These are phyloP conservation scores for Agrypnia vestita DNA, from an alignment of 1,140 invertebrate species.

Conservation along the genomic window DNA sequence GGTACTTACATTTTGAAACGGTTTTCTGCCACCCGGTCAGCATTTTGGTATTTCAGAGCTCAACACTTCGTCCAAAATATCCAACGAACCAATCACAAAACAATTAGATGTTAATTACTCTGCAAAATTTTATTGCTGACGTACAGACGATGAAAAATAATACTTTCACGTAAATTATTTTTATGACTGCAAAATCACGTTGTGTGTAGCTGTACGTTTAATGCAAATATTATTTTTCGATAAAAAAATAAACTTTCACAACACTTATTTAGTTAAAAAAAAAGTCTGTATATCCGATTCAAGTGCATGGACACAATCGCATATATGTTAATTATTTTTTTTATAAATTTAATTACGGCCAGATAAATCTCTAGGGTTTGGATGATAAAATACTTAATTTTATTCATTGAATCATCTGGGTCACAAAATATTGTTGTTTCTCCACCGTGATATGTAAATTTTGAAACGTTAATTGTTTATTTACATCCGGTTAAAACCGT, in stretches of 20 bases:
- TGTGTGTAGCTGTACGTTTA: not conserved
- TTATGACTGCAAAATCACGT: not conserved
- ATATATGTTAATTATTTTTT: too few relatives aligned
- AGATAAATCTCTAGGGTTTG: not conserved
- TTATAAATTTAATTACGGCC: not conserved
- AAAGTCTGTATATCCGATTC: too few relatives aligned
- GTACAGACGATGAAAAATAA: not conserved
- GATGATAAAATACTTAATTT: constrained; percentile 1
- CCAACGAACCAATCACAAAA: constrained; percentile 3
- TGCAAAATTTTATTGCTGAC: not conserved
- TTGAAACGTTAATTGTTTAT: not conserved
- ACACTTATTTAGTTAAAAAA: not conserved
- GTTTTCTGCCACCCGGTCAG: constrained; percentile 53
- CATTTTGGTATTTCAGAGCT: constrained; percentile 33
- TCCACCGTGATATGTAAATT: not conserved
- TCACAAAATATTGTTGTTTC: not conserved
- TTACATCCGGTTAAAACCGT: not conserved
- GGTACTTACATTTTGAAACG: constrained; percentile 48
- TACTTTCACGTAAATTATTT: constrained; percentile 10
- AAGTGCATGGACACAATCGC: too few relatives aligned
- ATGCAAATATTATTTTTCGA: constrained; percentile 9
- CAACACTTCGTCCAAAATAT: not conserved
- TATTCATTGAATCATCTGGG: constrained; percentile 12
- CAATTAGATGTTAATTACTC: not conserved
- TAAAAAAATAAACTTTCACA: not conserved